phyloP scores from a whole-genome alignment of 2,888 invertebrate genomes.

The Tenthredo amoena region DNA sequence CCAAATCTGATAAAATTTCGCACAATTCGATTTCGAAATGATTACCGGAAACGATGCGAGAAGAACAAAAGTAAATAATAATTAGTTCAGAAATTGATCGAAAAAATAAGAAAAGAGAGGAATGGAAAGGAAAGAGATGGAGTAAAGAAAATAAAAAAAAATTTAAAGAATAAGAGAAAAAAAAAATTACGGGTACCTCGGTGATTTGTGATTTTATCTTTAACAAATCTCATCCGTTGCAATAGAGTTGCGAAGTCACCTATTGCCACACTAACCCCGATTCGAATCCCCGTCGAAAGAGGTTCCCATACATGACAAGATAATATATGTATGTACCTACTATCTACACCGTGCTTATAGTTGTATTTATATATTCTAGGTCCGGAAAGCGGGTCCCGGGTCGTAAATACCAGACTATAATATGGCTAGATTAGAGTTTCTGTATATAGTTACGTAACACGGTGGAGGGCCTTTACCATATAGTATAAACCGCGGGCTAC shows the following conservation, averaged over 20 bases:
- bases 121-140: neutral
- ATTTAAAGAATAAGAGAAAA: neutral
- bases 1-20: too few species aligned
- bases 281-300: slow-evolving; percentile 36
- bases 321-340: neutral
- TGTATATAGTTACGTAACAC: neutral
- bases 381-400: neutral
- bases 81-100: too few species aligned
- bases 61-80: too few species aligned
- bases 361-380: neutral
- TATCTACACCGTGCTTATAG: neutral
- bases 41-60: too few species aligned
- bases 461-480: neutral
- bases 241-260: slow-evolving; percentile 41
- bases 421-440: neutral
- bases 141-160: neutral
- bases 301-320: slow-evolving; percentile 38
- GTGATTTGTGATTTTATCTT: slow-evolving; percentile 14
- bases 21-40: too few species aligned
- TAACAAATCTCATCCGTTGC: slow-evolving; percentile 31
- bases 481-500: neutral
- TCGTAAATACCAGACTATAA: neutral
- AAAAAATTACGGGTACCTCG: neutral
- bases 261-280: slow-evolving; percentile 49
- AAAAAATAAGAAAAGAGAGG: neutral